These are phyloP conservation scores for Troides aeacus DNA, from an alignment of 2,888 invertebrate species.

Conservation along the genomic window DNA sequence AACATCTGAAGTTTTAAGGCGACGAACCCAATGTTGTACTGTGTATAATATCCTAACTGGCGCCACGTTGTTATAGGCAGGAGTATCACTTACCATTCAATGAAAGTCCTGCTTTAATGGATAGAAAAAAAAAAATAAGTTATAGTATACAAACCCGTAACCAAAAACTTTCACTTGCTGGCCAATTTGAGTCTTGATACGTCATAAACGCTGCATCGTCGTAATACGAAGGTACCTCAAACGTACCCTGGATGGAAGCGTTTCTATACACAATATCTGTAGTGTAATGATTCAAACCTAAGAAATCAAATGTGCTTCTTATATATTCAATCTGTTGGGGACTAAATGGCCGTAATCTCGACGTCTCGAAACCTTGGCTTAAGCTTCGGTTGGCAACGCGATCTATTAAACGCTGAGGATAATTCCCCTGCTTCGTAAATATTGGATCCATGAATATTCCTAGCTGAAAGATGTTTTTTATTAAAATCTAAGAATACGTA, in stretches of 20 bases:
- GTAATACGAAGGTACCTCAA: conserved; percentile 32
- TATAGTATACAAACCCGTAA: conserved; percentile 32
- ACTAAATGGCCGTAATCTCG: conserved; percentile 65
- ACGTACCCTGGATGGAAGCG: conserved; percentile 31
- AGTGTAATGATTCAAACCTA: conserved; percentile 37
- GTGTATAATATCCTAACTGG: too few relatives aligned
- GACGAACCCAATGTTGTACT: too few relatives aligned
- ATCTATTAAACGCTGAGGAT: conserved; percentile 79
- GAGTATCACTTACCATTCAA: too few relatives aligned
- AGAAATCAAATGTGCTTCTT: conserved; percentile 39
- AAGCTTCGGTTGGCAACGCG: conserved; percentile 73
- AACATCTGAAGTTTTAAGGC: too few relatives aligned
- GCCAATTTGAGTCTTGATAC: conserved; percentile 34
- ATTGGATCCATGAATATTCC: conserved; percentile 82
- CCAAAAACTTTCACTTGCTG: conserved; percentile 31
- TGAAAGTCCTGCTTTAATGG: too few relatives aligned
- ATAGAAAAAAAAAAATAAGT: not conserved
- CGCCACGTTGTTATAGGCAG: too few relatives aligned
- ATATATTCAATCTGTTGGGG: conserved; percentile 50
- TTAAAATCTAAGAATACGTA: not conserved
- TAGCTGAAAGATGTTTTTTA: conserved; percentile 46
- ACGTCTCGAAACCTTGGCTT: conserved; percentile 55
- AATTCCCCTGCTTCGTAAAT: conserved; percentile 77
- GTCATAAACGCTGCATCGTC: conserved; percentile 33
- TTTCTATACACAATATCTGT: conserved; percentile 35